phyloP scores from a whole-genome alignment of 1,140 invertebrate species.

The Drosophila rufa region DNA sequence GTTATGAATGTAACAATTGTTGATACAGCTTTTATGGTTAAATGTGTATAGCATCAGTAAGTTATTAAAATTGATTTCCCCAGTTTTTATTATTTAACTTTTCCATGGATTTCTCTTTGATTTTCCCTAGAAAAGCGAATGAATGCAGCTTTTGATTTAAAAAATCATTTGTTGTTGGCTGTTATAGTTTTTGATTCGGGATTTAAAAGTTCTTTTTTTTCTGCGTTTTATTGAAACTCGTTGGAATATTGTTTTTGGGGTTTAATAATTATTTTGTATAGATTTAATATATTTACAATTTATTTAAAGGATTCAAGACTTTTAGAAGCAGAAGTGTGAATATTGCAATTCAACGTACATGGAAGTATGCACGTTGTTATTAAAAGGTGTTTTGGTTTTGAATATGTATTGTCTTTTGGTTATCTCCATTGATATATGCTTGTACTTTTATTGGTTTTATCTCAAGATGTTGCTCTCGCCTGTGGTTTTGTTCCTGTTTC shows the following conservation, averaged over 20 bases:
- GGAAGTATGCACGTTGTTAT: no score
- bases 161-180: not conserved
- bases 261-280: not conserved
- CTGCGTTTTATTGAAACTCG: not conserved
- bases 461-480: not conserved
- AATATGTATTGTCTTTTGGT: no score
- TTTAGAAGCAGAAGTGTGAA: no score
- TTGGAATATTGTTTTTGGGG: not conserved
- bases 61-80: conserved; percentile 29
- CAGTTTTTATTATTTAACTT: not conserved
- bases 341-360: no score
- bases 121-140: not conserved
- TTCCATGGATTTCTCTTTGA: not conserved
- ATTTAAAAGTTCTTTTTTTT: not conserved
- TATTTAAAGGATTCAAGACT: not conserved
- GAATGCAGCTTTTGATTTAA: not conserved
- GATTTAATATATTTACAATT: not conserved
- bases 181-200: not conserved
- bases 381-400: no score
- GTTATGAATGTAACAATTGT: conserved; percentile 32
- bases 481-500: conserved; percentile 5
- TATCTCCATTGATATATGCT: not conserved
- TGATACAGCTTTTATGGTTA: conserved; percentile 16
- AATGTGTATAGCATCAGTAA: conserved; percentile 12
- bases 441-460: not conserved